These are phyloP conservation scores for Oscheius myriophilus DNA, from an alignment of 2,888 invertebrate genomes.

Conservation along the genomic window DNA sequence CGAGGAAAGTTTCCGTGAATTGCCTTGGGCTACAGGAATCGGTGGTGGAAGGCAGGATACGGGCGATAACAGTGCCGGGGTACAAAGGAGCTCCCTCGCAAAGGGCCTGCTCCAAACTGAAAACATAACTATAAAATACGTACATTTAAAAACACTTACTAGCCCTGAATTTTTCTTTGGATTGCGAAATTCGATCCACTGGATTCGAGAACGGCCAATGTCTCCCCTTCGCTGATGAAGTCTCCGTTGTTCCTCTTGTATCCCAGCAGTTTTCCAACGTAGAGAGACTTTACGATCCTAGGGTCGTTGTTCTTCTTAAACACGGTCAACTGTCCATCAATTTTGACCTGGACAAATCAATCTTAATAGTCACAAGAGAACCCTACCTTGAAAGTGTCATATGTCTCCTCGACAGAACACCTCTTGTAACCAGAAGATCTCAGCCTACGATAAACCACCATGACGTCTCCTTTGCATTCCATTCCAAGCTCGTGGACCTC, in stretches of 20 bases:
- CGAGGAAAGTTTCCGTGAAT: constrained; percentile 46
- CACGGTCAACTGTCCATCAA: constrained; percentile 94
- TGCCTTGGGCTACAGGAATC: constrained; percentile 55
- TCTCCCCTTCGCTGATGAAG: constrained; percentile 88
- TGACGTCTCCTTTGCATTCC: constrained; percentile 77
- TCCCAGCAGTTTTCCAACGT: constrained; percentile 52
- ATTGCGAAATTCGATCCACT: constrained; percentile 99
- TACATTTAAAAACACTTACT: constrained; percentile 9
- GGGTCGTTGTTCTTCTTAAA: constrained; percentile 99
- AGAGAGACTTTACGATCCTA: constrained; percentile 80
- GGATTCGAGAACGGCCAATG: constrained; percentile 96
- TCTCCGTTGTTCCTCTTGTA: constrained; percentile 87
- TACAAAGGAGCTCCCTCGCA: constrained; percentile 68
- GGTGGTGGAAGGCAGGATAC: constrained; percentile 59
- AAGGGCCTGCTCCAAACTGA: constrained; percentile 50
- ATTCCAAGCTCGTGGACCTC: constrained; percentile 75
- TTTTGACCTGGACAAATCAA: constrained; percentile 79
- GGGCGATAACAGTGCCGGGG: constrained; percentile 68
- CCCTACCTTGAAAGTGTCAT: constrained; percentile 72
- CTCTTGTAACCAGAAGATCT: too few species aligned
- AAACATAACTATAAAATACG: constrained; percentile 5
- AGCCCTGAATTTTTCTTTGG: constrained; percentile 73
- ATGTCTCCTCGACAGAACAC: constrained; percentile 96
- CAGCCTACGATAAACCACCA: constrained; percentile 17
- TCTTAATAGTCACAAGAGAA: neutral